phyloP scores from a whole-genome alignment of 2,888 invertebrate genomes.

The Camptogramma bilineatum region DNA sequence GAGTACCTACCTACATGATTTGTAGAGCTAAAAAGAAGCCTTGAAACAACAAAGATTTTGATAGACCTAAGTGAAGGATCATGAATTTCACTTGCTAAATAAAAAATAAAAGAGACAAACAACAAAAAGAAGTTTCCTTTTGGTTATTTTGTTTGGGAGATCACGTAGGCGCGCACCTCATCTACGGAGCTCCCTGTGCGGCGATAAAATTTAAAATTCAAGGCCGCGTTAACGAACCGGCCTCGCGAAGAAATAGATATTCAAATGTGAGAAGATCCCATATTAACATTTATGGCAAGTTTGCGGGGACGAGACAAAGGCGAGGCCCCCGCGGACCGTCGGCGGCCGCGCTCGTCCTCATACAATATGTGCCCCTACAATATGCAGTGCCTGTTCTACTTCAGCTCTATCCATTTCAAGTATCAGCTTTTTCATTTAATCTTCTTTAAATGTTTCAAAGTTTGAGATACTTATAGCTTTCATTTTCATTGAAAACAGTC shows the following conservation, averaged over 20 bases:
- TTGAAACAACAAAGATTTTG: slow-evolving; percentile 4
- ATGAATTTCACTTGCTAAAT: slow-evolving; percentile 58
- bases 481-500: neutral
- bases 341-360: slow-evolving; percentile 40
- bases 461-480: slow-evolving; percentile 2
- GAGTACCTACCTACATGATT: neutral
- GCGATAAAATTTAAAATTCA: slow-evolving; percentile 85
- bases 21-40: neutral
- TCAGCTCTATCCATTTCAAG: slow-evolving; percentile 30
- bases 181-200: slow-evolving; percentile 78
- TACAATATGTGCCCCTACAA: slow-evolving; percentile 57
- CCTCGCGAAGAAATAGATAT: slow-evolving; percentile 86
- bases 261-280: slow-evolving; percentile 85
- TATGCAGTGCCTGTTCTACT: slow-evolving; percentile 54
- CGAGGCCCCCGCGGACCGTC: slow-evolving; percentile 61
- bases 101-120: slow-evolving; percentile 70
- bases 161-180: slow-evolving; percentile 84
- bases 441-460: slow-evolving; percentile 12
- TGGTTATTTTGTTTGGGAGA: slow-evolving; percentile 79
- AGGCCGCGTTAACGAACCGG: slow-evolving; percentile 85
- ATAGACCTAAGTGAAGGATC: slow-evolving; percentile 40
- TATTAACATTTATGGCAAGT: slow-evolving; percentile 86
- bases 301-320: slow-evolving; percentile 84
- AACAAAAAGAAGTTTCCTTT: slow-evolving; percentile 73
- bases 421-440: slow-evolving; percentile 29